Base-by-base conservation (phyloP, 1,140 invertebrate species). In the Idris sp. region DNA sequence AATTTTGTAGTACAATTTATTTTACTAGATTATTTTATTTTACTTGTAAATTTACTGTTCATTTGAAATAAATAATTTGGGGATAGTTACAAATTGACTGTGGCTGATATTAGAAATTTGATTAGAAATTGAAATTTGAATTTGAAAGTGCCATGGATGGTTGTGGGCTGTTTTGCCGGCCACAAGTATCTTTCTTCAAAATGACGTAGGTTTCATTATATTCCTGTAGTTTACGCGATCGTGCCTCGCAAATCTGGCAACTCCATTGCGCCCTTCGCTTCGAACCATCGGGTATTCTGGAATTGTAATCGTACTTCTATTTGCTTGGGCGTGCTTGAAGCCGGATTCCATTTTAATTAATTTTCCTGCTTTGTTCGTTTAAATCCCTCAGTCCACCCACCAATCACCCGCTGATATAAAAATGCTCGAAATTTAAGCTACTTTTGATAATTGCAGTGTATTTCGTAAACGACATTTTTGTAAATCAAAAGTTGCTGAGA, bases 281-380 rank as follows among this genome's bases (percentile, higher is more conserved):
- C 79, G 68, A 81, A 26, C 74, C 62, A 79, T 74, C 79, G 77
- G 56, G 74, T 77, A 80, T 83, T 81, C 81, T 79, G 72, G 81
- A 83, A 86, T 84, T 83, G 83, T 84, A 84, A 85, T 84, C 79
- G 81, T 65, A 67, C 51, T 74, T 74, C 44, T 40, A 49, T 75
- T 73, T 65, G 67, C 48, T 73, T 54, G 51, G 64, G 54, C 59
- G 58, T 53, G 54, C 51, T 54, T 18, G 33, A 69, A 74, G 33
- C 64, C 67, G 77, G 71, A 82, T 84, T 81, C 81, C 78, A 69
- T 82, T 84, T 83, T 84, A 84, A 84, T 84, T 84, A 84, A 78
- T 84, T 83, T 77, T 78, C 64, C 73, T 64, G 65, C 59, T 61
- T 53, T 65, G 40, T 49, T 65, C 53, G 61, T 61, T 65, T 61